Evolutionary conservation across 2,797 vertebrate species (phyloP), one percentile per base, ranked within the genome.

Genomic region (Bufotes viridis): DNA sequence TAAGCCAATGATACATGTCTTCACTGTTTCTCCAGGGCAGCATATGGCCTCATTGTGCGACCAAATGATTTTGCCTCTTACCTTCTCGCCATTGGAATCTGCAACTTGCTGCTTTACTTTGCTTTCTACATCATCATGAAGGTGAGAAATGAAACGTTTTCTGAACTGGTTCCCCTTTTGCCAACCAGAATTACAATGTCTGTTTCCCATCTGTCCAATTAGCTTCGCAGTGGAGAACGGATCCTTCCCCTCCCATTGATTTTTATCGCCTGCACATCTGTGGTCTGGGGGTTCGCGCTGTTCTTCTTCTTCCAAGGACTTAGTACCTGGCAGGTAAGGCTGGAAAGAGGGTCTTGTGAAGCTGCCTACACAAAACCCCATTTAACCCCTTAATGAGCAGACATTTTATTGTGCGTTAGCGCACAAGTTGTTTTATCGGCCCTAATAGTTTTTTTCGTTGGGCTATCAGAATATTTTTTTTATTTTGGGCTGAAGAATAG

Each of bases 121-220:
- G 98, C 98, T 92, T 99, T 99, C 93, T 99, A 99, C 94, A 99
- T 99, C 91, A 99, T 99, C 69, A 99, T 99, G 98, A 99, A 99
- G 97, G 98, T 90, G 22, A 69, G 65, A 29, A 7, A 17, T 55
- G 1, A 18, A 15, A 24, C 10, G 4, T 5, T 69, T 53, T 42
- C 11, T 69, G 51, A 55, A 22, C 7, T 24, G 20, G 6, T 24
- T 34, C 20, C 13, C 20, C 1, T n/a, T 78, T 9, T 75, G 51
- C 9, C 0, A 10, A 49, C 61, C 60, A 14, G 3, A 67, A 74
- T 58, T n/a, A 34, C 13, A 18, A 17, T 84, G 22, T 49, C 24
- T 87, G 51, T 51, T 67, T 74, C 15, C 7, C 17, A n/a, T 0
- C 29, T 53, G 74, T 0, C 0, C 17, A 14, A n/a, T 85, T 29